Base-by-base conservation (phyloP, 53 echinoderm and acorn worm species). In the Hippasteria phrygiana region DNA sequence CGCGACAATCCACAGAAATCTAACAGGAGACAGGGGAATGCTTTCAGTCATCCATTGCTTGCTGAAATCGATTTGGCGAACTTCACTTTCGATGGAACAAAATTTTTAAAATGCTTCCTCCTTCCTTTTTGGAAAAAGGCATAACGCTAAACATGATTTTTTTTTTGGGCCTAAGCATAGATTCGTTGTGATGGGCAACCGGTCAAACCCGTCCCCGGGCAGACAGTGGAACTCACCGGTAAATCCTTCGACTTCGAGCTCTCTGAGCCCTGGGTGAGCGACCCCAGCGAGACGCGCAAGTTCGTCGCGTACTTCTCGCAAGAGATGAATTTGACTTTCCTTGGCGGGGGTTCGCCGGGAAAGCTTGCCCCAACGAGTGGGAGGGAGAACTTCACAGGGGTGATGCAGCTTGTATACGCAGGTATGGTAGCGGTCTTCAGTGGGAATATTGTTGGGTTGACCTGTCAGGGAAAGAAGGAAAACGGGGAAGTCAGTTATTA, bases 381-480 rank as follows among this genome's bases (percentile, higher is more conserved):
- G 5, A 32, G 0, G 22, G 56, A 66, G 17, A 62, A 38, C 5
- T 96, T 96, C 47, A 94, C 84, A 0, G 96, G 96, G 8, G 79
- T 83, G 20, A 94, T 96, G 94, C 96, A 96, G 77, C 88, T 96
- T 11, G 94, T 80, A 7, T 96, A 92, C 43, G 96, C 96, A 54
- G 96, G 96, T 65, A n/a, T n/a, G n/a, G n/a, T n/a, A n/a, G n/a
- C n/a, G n/a, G n/a, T n/a, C n/a, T n/a, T n/a, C n/a, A n/a, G n/a
- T n/a, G n/a, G n/a, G n/a, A n/a, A n/a, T n/a, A n/a, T n/a, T n/a
- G n/a, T n/a, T n/a, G n/a, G n/a, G n/a, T n/a, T n/a, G n/a, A n/a
- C n/a, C n/a, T n/a, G n/a, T n/a, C n/a, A n/a, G n/a, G n/a, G n/a
- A n/a, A n/a, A n/a, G n/a, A n/a, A n/a, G n/a, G n/a, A n/a, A n/a